Evolutionary conservation across 2,888 invertebrate genomes (phyloP).

Genomic region (Gryllus longicercus): DNA sequence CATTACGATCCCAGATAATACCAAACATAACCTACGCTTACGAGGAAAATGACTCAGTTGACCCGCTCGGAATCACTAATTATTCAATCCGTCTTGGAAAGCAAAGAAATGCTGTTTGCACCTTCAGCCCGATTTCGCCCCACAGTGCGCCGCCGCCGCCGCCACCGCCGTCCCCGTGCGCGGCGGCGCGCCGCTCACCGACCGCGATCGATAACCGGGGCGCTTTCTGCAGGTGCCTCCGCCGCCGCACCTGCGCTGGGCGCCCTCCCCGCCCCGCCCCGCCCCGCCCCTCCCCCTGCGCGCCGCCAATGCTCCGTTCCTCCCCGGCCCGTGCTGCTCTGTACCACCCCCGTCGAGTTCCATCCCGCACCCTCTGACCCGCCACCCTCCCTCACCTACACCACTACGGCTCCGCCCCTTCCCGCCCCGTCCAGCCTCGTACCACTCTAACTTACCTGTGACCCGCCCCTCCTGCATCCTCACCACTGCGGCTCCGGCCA

Average conservation of each 20-base stretch:
- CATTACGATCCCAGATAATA: too few species aligned
- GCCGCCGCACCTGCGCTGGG: not conserved
- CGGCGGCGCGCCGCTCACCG: not conserved
- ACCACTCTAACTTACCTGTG: not conserved
- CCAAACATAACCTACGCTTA: too few species aligned
- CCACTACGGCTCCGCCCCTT: not conserved
- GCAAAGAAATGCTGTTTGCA: too few species aligned
- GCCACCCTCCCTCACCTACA: too few species aligned
- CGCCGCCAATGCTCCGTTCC: not conserved
- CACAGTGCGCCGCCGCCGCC: too few species aligned
- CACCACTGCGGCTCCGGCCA: not conserved
- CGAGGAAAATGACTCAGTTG: too few species aligned
- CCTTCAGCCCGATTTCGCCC: too few species aligned
- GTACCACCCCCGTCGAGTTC: not conserved
- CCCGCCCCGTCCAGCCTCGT: not conserved
- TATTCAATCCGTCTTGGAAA: too few species aligned
- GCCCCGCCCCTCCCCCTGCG: not conserved
- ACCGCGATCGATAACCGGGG: constrained; percentile 8
- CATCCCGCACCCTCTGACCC: too few species aligned
- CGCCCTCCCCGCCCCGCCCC: not conserved
- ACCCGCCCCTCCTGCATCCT: not conserved
- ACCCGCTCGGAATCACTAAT: too few species aligned
- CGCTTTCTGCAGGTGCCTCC: constrained; percentile 2
- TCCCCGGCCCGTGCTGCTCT: not conserved
- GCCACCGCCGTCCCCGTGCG: too few species aligned